These are phyloP conservation scores for Acleris sparsana DNA, from an alignment of 2,888 invertebrate species.

Conservation along the genomic window DNA sequence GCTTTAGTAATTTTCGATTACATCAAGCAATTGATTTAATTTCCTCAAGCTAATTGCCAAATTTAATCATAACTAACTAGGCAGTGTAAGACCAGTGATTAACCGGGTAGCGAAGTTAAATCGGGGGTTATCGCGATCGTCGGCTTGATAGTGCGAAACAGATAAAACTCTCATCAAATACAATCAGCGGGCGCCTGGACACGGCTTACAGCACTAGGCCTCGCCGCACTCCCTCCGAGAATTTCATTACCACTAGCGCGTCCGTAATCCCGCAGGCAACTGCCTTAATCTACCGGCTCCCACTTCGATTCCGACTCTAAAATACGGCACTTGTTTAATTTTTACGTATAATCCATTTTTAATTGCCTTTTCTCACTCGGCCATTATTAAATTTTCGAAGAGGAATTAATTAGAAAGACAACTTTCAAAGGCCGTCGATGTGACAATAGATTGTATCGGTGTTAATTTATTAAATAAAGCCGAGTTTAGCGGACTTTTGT, in stretches of 20 bases:
- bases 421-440: slow-evolving; percentile 69
- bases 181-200: slow-evolving; percentile 77
- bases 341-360: slow-evolving; percentile 81
- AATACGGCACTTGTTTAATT: slow-evolving; percentile 74
- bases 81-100: slow-evolving; percentile 59
- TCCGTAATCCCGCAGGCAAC: slow-evolving; percentile 75
- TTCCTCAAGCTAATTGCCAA: slow-evolving; percentile 18
- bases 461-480: slow-evolving; percentile 73
- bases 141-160: slow-evolving; percentile 66
- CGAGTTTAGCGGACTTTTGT: slow-evolving; percentile 59
- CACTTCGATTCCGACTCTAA: slow-evolving; percentile 75
- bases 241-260: slow-evolving; percentile 81
- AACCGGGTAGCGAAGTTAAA: slow-evolving; percentile 65
- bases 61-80: slow-evolving; percentile 42
- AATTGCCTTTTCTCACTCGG: slow-evolving; percentile 69
- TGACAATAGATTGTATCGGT: slow-evolving; percentile 75
- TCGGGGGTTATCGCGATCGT: slow-evolving; percentile 61
- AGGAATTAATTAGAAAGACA: slow-evolving; percentile 74
- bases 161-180: slow-evolving; percentile 82
- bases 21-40: slow-evolving; percentile 27
- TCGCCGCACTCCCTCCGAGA: slow-evolving; percentile 74
- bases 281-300: slow-evolving; percentile 77
- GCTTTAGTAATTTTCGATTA: slow-evolving; percentile 51
- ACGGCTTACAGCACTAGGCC: slow-evolving; percentile 77
- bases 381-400: slow-evolving; percentile 73